These are phyloP conservation scores for Megalops cyprinoides DNA, from an alignment of 2,797 vertebrate genomes.

Conservation along the genomic window DNA sequence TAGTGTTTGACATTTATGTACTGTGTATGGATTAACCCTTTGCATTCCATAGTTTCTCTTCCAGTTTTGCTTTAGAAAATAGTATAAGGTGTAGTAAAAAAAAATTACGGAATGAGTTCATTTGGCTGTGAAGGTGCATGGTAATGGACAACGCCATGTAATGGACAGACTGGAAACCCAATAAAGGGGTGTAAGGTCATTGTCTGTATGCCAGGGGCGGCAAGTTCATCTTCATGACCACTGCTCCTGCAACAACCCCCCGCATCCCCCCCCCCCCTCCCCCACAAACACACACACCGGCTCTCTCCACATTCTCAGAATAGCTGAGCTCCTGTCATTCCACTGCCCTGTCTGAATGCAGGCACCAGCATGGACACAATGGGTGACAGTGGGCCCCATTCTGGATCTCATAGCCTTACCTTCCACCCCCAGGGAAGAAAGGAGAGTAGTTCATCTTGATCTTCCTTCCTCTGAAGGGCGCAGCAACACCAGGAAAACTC, in stretches of 20 bases:
- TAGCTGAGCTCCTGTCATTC: conserved; percentile 70
- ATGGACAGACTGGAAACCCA: background rate
- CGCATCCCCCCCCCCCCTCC: too few relatives aligned
- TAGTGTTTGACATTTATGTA: background rate
- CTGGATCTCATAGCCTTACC: conserved; percentile 47
- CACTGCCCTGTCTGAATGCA: conserved; percentile 53
- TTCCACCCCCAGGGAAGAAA: conserved; percentile 20
- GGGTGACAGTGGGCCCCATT: conserved; percentile 57
- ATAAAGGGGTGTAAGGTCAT: conserved; percentile 26
- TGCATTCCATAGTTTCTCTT: background rate
- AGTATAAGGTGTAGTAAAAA: conserved; percentile 7
- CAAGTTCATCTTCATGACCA: conserved; percentile 49
- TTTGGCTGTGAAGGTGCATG: background rate
- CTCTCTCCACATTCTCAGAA: conserved; percentile 73
- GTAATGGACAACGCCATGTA: background rate
- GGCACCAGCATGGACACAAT: conserved; percentile 53
- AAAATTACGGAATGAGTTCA: conserved; percentile 29
- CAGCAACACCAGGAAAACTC: too few relatives aligned
- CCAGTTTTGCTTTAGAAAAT: background rate
- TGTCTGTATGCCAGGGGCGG: conserved; percentile 27
- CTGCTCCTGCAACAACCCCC: conserved; percentile 38
- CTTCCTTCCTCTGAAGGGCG: too few relatives aligned
- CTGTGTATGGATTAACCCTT: background rate
- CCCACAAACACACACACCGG: conserved; percentile 60
- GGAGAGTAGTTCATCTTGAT: too few relatives aligned